phyloP scores from a whole-genome alignment of 2,888 invertebrate genomes.

The Alentia gelatinosa region DNA sequence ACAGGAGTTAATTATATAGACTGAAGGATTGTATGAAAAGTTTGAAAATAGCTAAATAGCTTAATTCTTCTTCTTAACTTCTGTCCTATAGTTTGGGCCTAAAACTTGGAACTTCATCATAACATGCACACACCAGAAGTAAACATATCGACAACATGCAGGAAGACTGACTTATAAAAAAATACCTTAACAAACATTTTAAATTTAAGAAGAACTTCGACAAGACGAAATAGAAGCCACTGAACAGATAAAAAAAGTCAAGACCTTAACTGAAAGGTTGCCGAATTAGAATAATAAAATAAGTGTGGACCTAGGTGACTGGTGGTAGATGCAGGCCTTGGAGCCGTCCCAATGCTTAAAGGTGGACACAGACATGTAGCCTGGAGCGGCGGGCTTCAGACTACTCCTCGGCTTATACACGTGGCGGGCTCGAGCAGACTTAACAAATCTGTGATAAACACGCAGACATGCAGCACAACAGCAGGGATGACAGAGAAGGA shows the following conservation, averaged over 20 bases:
- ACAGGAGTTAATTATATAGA: no score
- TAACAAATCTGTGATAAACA: not conserved
- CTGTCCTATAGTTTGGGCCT: no score
- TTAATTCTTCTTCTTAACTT: no score
- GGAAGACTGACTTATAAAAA: not conserved
- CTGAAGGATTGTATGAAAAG: no score
- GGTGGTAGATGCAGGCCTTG: not conserved
- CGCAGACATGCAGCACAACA: not conserved
- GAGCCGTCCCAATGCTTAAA: constrained; percentile 25
- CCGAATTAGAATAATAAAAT: not conserved
- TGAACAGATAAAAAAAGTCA: not conserved
- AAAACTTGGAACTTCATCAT: not conserved
- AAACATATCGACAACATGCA: not conserved
- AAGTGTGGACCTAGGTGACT: not conserved
- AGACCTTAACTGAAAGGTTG: not conserved
- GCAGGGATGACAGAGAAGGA: not conserved
- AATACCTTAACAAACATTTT: not conserved
- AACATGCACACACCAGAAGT: no score
- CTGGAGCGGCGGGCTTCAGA: not conserved
- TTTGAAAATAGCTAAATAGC: no score
- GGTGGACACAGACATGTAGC: no score
- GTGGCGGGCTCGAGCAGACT: not conserved
- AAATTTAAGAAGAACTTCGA: no score
- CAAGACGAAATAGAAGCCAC: not conserved
- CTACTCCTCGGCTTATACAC: not conserved